Evolutionary conservation across 2,113 vertebrate genomes (phyloP).

Genomic region (Chascanopsetta lugubris): DNA sequence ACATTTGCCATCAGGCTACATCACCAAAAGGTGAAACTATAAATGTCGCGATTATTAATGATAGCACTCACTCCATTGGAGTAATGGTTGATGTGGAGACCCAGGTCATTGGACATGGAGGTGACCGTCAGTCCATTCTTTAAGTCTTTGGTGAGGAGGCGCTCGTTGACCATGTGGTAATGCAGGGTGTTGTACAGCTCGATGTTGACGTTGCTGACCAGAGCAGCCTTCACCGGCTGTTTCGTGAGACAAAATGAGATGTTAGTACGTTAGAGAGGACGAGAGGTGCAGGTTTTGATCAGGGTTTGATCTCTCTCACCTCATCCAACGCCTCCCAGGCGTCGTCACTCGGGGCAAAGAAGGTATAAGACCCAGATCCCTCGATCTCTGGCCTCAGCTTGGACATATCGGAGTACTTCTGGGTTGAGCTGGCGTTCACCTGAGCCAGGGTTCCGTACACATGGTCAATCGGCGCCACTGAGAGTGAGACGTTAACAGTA

Average conservation of each 20-base stretch:
- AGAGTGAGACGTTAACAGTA: conserved; percentile 22
- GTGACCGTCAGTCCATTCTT: conserved; percentile 87
- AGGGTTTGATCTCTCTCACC: conserved; percentile 76
- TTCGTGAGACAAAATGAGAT: conserved; percentile 24
- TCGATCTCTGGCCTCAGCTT: conserved; percentile 91
- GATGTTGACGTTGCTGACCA: conserved; percentile 95
- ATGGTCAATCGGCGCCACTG: conserved; percentile 94
- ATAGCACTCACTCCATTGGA: conserved; percentile 89
- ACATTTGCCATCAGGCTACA: neutral
- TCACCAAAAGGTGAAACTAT: neutral
- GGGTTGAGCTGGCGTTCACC: conserved; percentile 88
- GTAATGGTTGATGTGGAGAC: conserved; percentile 93
- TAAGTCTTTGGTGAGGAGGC: conserved; percentile 94
- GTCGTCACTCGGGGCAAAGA: conserved; percentile 96
- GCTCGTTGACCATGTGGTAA: conserved; percentile 94
- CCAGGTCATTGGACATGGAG: conserved; percentile 92
- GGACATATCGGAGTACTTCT: conserved; percentile 87
- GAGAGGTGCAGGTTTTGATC: neutral
- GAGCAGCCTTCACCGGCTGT: conserved; percentile 84
- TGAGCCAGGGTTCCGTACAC: conserved; percentile 91
- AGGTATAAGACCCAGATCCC: conserved; percentile 91
- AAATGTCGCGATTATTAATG: neutral
- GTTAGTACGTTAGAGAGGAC: conserved; percentile 7
- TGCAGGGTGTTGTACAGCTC: conserved; percentile 94
- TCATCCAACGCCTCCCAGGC: conserved; percentile 90